Evolutionary conservation across 2,888 invertebrate genomes (phyloP).

Genomic region (Elaeidobius kamerunicus): DNA sequence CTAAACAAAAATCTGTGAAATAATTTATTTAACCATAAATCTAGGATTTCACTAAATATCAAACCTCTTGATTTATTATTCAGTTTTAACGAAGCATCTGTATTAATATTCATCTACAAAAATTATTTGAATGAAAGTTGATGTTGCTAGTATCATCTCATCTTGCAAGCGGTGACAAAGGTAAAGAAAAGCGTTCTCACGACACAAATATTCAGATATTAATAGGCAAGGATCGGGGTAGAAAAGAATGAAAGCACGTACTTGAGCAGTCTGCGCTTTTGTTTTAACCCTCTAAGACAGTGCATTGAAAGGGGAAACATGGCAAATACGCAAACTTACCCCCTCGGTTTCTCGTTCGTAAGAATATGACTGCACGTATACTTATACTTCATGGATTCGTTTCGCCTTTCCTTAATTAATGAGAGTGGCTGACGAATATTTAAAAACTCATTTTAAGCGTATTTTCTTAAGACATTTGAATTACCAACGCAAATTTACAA

Average conservation of each 20-base stretch:
- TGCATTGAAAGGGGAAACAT: slow-evolving; percentile 27
- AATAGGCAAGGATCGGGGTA: slow-evolving; percentile 28
- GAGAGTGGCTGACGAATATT: slow-evolving; percentile 24
- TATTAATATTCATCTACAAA: slow-evolving; percentile 9
- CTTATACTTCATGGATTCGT: slow-evolving; percentile 23
- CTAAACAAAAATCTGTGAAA: too few relatives aligned
- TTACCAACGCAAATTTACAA: too few relatives aligned
- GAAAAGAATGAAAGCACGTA: slow-evolving; percentile 23
- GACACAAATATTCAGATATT: slow-evolving; percentile 29
- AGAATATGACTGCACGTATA: slow-evolving; percentile 22
- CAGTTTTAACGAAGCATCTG: slow-evolving; percentile 4
- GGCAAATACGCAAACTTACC: slow-evolving; percentile 29
- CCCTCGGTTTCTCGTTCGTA: slow-evolving; percentile 18
- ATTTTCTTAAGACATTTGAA: too few relatives aligned
- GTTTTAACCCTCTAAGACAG: slow-evolving; percentile 31
- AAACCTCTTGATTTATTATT: background rate
- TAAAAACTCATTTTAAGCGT: too few relatives aligned
- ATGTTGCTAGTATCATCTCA: slow-evolving; percentile 13
- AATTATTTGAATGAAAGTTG: slow-evolving; percentile 13
- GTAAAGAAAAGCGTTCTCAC: slow-evolving; percentile 22
- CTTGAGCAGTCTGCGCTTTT: slow-evolving; percentile 32
- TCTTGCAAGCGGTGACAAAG: slow-evolving; percentile 13
- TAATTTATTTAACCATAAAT: background rate
- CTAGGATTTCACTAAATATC: too few relatives aligned
- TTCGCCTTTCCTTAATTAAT: slow-evolving; percentile 27